These are phyloP conservation scores for Vanessa cardui DNA, from an alignment of 2,888 invertebrate species.

Conservation along the genomic window DNA sequence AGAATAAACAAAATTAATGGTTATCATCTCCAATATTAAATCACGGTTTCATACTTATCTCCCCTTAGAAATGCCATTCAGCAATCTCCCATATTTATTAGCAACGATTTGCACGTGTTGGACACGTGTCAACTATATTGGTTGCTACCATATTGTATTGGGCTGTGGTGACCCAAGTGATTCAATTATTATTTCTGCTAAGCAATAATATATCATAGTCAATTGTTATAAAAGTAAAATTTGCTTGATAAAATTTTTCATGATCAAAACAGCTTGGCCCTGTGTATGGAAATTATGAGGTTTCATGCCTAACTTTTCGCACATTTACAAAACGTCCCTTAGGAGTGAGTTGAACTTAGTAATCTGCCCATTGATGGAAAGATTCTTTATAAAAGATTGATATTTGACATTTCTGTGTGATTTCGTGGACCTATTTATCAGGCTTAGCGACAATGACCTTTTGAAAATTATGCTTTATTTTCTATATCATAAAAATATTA, in stretches of 20 bases:
- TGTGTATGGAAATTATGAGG: conserved; percentile 37
- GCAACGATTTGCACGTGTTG: conserved; percentile 42
- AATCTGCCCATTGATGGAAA: conserved; percentile 36
- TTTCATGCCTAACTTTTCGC: conserved; percentile 37
- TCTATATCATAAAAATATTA: not conserved
- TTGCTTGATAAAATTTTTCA: conserved; percentile 15
- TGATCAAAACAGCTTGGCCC: conserved; percentile 18
- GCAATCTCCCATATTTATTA: conserved; percentile 39
- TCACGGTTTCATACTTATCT: conserved; percentile 22
- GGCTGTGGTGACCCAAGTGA: conserved; percentile 9
- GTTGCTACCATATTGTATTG: conserved; percentile 34
- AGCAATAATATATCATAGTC: conserved; percentile 9
- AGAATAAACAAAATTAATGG: conserved; percentile 3
- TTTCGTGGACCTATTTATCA: conserved; percentile 11
- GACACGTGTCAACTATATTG: conserved; percentile 45
- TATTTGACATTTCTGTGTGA: conserved; percentile 18
- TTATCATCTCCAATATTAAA: conserved; percentile 22
- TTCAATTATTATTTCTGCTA: not conserved
- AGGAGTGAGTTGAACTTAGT: conserved; percentile 37
- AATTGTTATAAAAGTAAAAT: conserved; percentile 17
- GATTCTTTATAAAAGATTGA: conserved; percentile 16
- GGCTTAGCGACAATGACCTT: not conserved
- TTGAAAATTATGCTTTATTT: not conserved
- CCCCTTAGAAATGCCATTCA: conserved; percentile 10
- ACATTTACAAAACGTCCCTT: conserved; percentile 35